Base-by-base conservation (phyloP, 1,140 invertebrate genomes). In the Drosophila nigromelanica region DNA sequence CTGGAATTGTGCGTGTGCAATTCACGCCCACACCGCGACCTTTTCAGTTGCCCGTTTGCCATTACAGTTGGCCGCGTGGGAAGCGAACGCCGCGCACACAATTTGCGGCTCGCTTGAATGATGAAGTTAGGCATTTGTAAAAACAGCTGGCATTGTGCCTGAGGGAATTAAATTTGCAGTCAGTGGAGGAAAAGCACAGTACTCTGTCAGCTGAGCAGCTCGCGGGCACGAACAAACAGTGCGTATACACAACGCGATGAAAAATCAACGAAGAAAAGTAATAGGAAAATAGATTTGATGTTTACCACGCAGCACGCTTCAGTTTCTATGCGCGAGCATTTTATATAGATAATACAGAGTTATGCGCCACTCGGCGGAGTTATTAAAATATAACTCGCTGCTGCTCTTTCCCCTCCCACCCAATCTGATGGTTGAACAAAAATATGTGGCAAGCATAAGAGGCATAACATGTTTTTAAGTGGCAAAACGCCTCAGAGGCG, bases 111-210 rank as follows among this genome's bases (percentile, higher is more conserved):
- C 67, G 75, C 79, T 73, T 76, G 48, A 86, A 86, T 67, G 55
- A 81, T 86, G 82, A 87, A 86, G 78, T 89, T 86, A 89, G 76
- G 77, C 82, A 86, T 79, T 86, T 86, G 82, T 75, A 82, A 86
- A 86, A 87, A 79, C 83, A 86, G 82, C 78, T 86, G 82, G 67
- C 76, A 87, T 76, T 76, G 52, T 70, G 78, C 83, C 71, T 27
- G 45, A 14, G 79, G 82, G 83, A 72, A 78, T 76, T 56, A 18
- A 72, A 76, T 64, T 67, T 48, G 52, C 24, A 58, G 39, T 18
- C 61, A 73, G 48, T 42, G 48, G 24, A 59, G 39, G 18, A 18
- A 27, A 43, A 8, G 12, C 12, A 47, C 51, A 14, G 21, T 3
- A 14, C 37, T 60, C 59, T 35, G 15, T 5, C 48, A 27, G 27